These are phyloP conservation scores for Manis crassicaudata DNA, from an alignment of 2,797 vertebrate genomes.

Conservation along the genomic window DNA sequence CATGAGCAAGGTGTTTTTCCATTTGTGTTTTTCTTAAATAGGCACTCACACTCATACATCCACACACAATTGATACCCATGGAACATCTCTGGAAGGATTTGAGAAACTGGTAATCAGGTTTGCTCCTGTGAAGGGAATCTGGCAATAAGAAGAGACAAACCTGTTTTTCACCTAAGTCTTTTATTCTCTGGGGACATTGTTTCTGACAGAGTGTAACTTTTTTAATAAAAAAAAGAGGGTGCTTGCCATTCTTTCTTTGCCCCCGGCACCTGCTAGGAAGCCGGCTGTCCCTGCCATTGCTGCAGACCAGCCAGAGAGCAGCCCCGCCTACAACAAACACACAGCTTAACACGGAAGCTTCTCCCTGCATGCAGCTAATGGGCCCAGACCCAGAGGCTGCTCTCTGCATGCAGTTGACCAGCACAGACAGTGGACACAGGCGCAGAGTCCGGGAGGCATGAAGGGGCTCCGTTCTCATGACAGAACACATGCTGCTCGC, in stretches of 20 bases:
- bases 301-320: too few species aligned
- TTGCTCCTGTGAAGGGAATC: background rate
- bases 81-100: background rate
- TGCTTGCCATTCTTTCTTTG: background rate
- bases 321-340: too few species aligned
- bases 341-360: too few species aligned
- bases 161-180: background rate
- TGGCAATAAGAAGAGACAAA: background rate
- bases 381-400: too few species aligned
- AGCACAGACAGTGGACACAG: too few species aligned
- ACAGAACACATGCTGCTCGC: too few species aligned
- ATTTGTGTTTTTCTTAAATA: background rate
- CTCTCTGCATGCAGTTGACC: too few species aligned
- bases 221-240: background rate
- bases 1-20: background rate
- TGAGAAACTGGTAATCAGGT: background rate
- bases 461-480: too few species aligned
- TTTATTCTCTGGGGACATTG: background rate
- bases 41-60: accelerated
- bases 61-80: background rate
- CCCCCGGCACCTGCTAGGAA: too few species aligned
- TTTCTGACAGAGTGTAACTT: background rate
- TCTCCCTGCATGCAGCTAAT: too few species aligned
- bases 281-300: too few species aligned
- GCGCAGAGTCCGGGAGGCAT: too few species aligned